These are phyloP conservation scores for Strigops habroptila DNA, from an alignment of 2,113 vertebrate genomes.

Conservation along the genomic window DNA sequence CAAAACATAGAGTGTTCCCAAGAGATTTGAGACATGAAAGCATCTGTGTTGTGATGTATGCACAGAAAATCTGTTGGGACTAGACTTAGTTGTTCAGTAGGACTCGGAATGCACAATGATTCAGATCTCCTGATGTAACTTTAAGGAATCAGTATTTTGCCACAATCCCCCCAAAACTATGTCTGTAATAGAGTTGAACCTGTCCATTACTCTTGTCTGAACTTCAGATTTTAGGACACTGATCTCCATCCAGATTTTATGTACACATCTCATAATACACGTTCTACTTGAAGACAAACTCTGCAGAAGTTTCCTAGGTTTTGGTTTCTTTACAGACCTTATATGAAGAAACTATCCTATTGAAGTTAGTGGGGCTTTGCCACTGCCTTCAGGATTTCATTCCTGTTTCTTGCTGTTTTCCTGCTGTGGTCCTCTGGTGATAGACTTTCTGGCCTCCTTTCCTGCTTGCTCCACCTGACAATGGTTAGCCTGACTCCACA, in stretches of 20 bases:
- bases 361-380: not conserved
- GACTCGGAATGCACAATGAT: not conserved
- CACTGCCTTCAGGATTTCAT: not conserved
- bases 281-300: not conserved
- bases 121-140: not conserved
- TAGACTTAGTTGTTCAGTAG: not conserved
- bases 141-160: not conserved
- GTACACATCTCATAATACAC: not conserved
- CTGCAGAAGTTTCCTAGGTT: not conserved
- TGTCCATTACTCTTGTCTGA: not conserved
- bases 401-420: not conserved
- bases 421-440: not conserved
- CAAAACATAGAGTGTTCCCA: not conserved
- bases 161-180: not conserved
- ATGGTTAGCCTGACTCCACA: not conserved
- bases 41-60: not conserved
- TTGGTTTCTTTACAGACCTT: not conserved
- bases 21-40: constrained; percentile 33
- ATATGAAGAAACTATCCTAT: not conserved
- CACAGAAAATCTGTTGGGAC: constrained; percentile 12
- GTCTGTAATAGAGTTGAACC: not conserved
- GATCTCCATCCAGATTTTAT: not conserved
- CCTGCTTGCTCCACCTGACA: not conserved
- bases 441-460: not conserved
- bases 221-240: not conserved